A percentile compares a stretch with the other conserved stretches of the same genome.
These are phyloP conservation scores for Brenthis hecate DNA, from an alignment of 2,888 invertebrate genomes.

Conservation along the genomic window DNA sequence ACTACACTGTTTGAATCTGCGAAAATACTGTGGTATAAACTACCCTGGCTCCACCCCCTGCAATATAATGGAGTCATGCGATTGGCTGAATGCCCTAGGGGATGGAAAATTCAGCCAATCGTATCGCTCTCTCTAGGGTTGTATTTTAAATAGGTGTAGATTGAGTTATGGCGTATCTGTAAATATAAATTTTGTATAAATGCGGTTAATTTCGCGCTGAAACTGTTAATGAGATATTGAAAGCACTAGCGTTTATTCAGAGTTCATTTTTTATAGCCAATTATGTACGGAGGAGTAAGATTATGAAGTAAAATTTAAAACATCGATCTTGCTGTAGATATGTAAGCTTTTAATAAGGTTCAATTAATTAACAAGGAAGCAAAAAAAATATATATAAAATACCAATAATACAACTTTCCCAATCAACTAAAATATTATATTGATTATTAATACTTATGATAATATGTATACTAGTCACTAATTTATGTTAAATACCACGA, in stretches of 20 bases:
- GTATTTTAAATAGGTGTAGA: constrained; percentile 75
- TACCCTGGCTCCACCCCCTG: constrained; percentile 73
- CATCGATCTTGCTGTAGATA: background rate
- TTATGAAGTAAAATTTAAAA: background rate
- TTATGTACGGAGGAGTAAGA: background rate
- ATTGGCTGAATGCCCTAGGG: constrained; percentile 69
- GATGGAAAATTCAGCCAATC: constrained; percentile 73
- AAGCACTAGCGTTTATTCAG: constrained; percentile 32
- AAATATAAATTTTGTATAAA: constrained; percentile 73
- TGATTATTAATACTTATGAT: no score
- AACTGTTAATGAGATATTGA: constrained; percentile 65
- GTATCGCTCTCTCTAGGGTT: constrained; percentile 53
- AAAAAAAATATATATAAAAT: no score
- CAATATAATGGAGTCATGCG: constrained; percentile 50
- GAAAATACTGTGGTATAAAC: constrained; percentile 69
- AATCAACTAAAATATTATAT: no score
- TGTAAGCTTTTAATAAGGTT: no score
- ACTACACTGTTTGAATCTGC: constrained; percentile 67
- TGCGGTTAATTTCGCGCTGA: constrained; percentile 59
- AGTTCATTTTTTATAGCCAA: constrained; percentile 7
- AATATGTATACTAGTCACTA: no score
- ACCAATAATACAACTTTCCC: no score
- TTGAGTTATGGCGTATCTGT: constrained; percentile 74
- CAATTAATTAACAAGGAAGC: no score
- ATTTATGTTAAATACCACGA: no score